Evolutionary conservation across 2,888 invertebrate genomes (phyloP), one percentile per base, ranked within the genome.

Genomic region (Graphium colonna): DNA sequence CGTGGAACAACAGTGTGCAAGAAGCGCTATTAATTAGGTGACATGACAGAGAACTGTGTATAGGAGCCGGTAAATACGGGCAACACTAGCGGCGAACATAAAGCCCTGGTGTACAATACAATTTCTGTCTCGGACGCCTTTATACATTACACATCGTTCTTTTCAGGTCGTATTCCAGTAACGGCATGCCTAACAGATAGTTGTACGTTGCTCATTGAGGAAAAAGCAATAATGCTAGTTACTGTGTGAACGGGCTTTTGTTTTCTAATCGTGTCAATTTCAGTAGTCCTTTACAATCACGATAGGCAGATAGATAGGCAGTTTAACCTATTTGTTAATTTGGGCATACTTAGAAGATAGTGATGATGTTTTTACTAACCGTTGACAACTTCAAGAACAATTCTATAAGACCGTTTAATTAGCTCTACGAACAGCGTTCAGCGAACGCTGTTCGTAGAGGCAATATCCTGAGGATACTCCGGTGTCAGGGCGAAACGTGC

Each of bases 161-260:
- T 84, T 86, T 83, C 77, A 85, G 84, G 82, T 83, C 86, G 82
- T 71, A 79, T 79, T n/a, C 77, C 81, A 87, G 73, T 73, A 65
- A 71, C 77, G 75, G 75, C 77, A 68, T 76, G 79, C 73, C 75
- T 71, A 75, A 81, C 77, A 77, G 79, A 82, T 80, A 78, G 81
- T 82, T 79, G 77, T 73, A 70, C 62, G 65, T 57, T 56, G 61
- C 60, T 61, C 68, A 77, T 68, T 63, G 63, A 67, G 72, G 69
- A 69, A 71, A 67, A 60, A 63, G 66, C 65, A 67, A 65, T 66
- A n/a, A n/a, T 13, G n/a, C n/a, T 36, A 12, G 36, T 36, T 36
- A 36, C 12, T 36, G 64, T 62, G 38, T 21, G 47, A 18, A 5
- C 21, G 5, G 21, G 9, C 17, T 12, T 45, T 45, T 33, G 45